Evolutionary conservation across 2,888 invertebrate species (phyloP).

Genomic region (Chorisops tibialis): DNA sequence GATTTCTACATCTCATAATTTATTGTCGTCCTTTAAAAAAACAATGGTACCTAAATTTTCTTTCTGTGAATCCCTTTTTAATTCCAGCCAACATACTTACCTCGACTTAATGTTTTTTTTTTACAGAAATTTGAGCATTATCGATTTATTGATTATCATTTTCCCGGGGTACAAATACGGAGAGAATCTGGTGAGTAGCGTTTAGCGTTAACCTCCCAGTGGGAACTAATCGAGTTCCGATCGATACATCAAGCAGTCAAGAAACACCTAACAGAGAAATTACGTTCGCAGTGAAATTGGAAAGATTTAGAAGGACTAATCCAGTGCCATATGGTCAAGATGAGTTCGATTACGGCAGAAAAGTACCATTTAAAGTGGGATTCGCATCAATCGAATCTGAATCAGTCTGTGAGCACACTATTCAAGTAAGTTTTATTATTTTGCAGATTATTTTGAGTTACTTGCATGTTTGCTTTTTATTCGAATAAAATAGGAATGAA

Average conservation of each 20-base stretch:
- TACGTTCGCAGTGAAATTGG: neutral
- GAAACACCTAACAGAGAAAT: neutral
- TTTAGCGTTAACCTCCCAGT: slow-evolving; percentile 8
- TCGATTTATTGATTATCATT: slow-evolving; percentile 31
- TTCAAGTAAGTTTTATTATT: slow-evolving; percentile 46
- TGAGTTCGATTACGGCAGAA: slow-evolving; percentile 58
- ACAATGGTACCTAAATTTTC: too few species aligned
- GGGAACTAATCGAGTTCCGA: neutral
- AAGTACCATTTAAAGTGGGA: slow-evolving; percentile 89
- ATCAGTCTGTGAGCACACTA: slow-evolving; percentile 74
- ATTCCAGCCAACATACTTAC: too few species aligned
- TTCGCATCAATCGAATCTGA: slow-evolving; percentile 77
- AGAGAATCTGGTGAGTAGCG: neutral
- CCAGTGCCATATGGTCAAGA: slow-evolving; percentile 13
- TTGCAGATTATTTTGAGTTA: neutral
- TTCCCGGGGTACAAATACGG: slow-evolving; percentile 14
- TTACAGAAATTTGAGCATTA: slow-evolving; percentile 19
- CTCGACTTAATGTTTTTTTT: neutral
- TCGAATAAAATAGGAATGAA: slow-evolving; percentile 60
- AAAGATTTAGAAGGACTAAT: neutral
- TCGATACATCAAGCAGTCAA: neutral
- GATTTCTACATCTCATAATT: too few species aligned
- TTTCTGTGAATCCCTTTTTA: too few species aligned
- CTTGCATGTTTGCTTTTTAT: neutral
- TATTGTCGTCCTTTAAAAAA: too few species aligned